Conservation (phyloP, 2,888 invertebrate genomes). For the Hartigia nigra region DNA sequence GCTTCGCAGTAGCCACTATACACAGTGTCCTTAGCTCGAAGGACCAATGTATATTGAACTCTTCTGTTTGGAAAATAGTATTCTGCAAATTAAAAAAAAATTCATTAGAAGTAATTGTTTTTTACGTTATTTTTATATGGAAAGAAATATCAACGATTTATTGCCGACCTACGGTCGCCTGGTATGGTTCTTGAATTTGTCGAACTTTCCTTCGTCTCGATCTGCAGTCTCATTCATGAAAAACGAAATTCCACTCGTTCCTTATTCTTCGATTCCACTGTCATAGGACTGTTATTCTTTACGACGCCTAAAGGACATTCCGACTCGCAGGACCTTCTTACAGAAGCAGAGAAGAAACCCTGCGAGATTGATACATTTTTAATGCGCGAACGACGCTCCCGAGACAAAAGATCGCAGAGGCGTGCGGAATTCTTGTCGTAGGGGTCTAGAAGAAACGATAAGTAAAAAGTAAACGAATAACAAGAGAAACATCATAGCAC, state of each 20-base stretch:
- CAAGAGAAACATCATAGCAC: not conserved
- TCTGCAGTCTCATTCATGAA: not conserved
- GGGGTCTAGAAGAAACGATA: not conserved
- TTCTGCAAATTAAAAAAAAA: not conserved
- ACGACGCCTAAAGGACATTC: conserved; percentile 47
- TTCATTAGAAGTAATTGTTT: not conserved
- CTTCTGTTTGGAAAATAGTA: not conserved
- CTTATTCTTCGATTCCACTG: not conserved
- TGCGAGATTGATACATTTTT: conserved; percentile 45
- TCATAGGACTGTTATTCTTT: conserved; percentile 47
- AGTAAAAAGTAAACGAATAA: not conserved
- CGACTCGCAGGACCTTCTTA: conserved; percentile 14
- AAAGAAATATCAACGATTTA: too few species aligned
- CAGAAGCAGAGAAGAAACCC: not conserved
- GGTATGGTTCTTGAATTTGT: not conserved
- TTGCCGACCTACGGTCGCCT: not conserved
- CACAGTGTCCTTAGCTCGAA: not conserved
- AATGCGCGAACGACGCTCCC: conserved; percentile 33
- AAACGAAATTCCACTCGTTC: not conserved
- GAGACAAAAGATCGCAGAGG: conserved; percentile 6
- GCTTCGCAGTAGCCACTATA: not conserved
- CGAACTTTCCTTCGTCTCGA: not conserved
- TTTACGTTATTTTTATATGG: not conserved
- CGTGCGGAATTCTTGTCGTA: conserved; percentile 8
- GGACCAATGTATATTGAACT: not conserved